Base-by-base conservation (phyloP, 2,888 invertebrate genomes). In the Eurytoma californica region DNA sequence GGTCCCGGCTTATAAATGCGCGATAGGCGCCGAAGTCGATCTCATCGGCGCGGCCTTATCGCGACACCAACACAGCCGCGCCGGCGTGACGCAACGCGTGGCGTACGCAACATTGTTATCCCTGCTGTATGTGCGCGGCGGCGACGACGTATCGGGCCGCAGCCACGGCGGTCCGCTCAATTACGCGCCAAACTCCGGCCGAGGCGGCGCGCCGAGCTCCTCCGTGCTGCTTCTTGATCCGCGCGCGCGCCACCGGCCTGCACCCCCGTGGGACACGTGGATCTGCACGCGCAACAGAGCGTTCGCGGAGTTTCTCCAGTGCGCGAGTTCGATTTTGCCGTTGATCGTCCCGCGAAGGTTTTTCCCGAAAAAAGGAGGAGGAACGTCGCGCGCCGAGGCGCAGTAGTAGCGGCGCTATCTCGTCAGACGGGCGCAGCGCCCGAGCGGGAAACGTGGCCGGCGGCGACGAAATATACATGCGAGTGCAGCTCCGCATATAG, bases 391-490 rank as follows among this genome's bases (percentile, higher is more conserved):
- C 24, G 58, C 28, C 20, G 47, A 49, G 20, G 39, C 18, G 47
- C 72, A 72, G 72, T 72, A 72, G 72, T 72, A 72, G 18, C 61
- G 30, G 30, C 30, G 61, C 18, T 28, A 28, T 72, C 30, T 61
- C 72, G 72, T 72, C 72, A 72, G 72, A 61, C 61, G 24, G 14
- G 51, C 66, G 57, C 57, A 57, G 57, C 57, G 14, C 13, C 39
- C 16, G 30, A 16, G 30, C 4, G n/a, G n/a, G 30, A 16, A 61
- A 30, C 12, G 9, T 61, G 61, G 30, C 2, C 61, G 12, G 30
- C 39, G 39, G 5, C 39, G 39, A 4, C 39, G 14, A 53, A 53
- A 14, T 53, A 14, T 49, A 14, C 9, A 49, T 9, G 49, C 1
- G 14, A 49, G 49, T 13, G 49, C 12, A 49, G 49, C 9, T 1